Percentiles rank a stretch among this genome's conserved stretches.
phyloP scores from a whole-genome alignment of 2,797 vertebrate species.

The Nannoperca obscura region DNA sequence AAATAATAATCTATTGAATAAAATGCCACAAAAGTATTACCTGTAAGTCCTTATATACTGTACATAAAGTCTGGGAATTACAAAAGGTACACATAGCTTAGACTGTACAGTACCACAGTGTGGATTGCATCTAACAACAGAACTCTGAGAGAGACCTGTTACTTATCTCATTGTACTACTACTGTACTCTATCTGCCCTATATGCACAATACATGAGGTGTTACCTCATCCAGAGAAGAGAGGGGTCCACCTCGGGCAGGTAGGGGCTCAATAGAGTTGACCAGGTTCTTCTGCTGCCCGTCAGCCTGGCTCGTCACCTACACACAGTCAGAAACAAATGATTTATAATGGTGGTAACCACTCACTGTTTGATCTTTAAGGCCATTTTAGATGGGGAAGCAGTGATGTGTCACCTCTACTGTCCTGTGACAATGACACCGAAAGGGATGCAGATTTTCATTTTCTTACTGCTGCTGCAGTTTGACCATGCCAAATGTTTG shows the following conservation, averaged over 20 bases:
- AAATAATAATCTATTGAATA: too few species aligned
- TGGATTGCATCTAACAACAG: background rate
- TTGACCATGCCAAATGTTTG: background rate
- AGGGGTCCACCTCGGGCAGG: constrained; percentile 87
- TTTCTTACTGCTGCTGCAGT: too few species aligned
- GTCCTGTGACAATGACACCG: background rate
- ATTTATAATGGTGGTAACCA: background rate
- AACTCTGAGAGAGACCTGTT: background rate
- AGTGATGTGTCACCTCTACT: background rate
- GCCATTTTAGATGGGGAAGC: background rate
- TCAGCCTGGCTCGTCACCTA: constrained; percentile 91
- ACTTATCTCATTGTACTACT: too few species aligned
- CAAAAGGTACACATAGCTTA: too few species aligned
- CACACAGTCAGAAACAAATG: background rate
- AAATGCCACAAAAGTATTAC: too few species aligned
- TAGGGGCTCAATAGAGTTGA: constrained; percentile 91
- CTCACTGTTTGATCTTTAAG: background rate
- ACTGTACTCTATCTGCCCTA: background rate
- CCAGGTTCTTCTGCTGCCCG: constrained; percentile 90
- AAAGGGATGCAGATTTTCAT: too few species aligned
- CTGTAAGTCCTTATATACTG: too few species aligned
- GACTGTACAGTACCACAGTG: background rate
- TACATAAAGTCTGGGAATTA: too few species aligned
- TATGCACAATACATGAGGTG: background rate
- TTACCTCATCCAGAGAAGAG: constrained; percentile 87